Base-by-base conservation (phyloP, 1,140 invertebrate species). In the Drosophila hydei region DNA sequence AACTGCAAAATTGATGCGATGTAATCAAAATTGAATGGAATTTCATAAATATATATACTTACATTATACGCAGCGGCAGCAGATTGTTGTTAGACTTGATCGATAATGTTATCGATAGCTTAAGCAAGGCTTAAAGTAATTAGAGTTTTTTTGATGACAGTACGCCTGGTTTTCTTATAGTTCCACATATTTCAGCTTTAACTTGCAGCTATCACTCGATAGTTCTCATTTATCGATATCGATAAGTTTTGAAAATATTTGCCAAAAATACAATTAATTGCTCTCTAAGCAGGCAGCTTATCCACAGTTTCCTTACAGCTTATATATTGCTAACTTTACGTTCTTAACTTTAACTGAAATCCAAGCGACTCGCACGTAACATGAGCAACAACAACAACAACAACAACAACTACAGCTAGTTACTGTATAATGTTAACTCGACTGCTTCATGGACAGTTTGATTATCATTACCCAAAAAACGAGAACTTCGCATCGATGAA, bases 401-500 rank as follows among this genome's bases (percentile, higher is more conserved):
- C 47, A 72, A 21, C 18, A 47, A 23, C 9, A 54, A 23, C 9
- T 27, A 14, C 11, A 43, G 42, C 27, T 23, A 38, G 40, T 42
- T 14, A 18, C 21, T 38, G 21, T 14, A 14, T 16, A 42, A 51
- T 45, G 25, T 48, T 54, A 58, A 40, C 23, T 40, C 27, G 33
- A 43, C 45, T 38, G 36, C 42, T 50, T 48, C 60, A 50, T 40
- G 23, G 43, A 48, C 23, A 62, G 56, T 77, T 81, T 79, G 65
- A 77, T 65, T 76, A 76, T 73, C 77, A 79, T 79, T 79, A 79
- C 36, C 59, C 38, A 42, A 68, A 33, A 60, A 67, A 58, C 36
- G 56, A 47, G 45, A 30, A 50, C 9, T 38, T n/a, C 50, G 25
- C 76, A 55, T 63, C 54, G 63, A 59, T 48, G 73, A 63, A 52